phyloP scores from a whole-genome alignment of 2,888 invertebrate species.

The Venustoraphidia nigricollis region DNA sequence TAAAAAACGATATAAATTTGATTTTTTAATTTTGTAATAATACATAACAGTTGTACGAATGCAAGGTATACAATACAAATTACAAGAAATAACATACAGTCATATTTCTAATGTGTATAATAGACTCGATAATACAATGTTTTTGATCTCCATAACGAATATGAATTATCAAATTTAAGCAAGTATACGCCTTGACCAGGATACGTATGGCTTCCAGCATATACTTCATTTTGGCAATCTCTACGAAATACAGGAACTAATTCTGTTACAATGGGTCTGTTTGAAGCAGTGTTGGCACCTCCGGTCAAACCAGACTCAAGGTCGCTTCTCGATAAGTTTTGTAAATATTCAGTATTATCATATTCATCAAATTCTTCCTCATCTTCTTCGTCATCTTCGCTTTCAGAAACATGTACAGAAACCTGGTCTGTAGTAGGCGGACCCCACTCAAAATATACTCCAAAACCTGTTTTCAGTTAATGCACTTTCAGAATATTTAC shows the following conservation, averaged over 20 bases:
- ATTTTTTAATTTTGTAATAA: no score
- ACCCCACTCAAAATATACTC: slow-evolving; percentile 96
- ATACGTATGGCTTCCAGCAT: slow-evolving; percentile 93
- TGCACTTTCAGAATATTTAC: no score
- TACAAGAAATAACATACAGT: no score
- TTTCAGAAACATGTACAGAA: slow-evolving; percentile 91
- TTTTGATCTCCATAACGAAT: slow-evolving; percentile 97
- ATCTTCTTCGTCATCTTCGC: slow-evolving; percentile 77
- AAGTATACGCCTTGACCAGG: slow-evolving; percentile 96
- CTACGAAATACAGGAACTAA: slow-evolving; percentile 90
- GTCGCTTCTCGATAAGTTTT: slow-evolving; percentile 26
- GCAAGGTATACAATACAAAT: no score
- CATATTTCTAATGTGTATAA: slow-evolving; percentile 55
- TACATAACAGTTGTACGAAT: no score
- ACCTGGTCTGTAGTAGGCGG: slow-evolving; percentile 70
- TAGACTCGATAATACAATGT: slow-evolving; percentile 97
- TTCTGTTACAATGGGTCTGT: slow-evolving; percentile 55
- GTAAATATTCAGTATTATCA: slow-evolving; percentile 31
- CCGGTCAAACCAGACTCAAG: slow-evolving; percentile 38
- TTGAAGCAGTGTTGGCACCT: slow-evolving; percentile 7
- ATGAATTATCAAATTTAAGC: slow-evolving; percentile 98
- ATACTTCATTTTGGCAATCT: slow-evolving; percentile 93
- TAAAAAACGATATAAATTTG: no score
- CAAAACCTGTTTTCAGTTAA: slow-evolving; percentile 48
- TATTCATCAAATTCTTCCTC: slow-evolving; percentile 38